These are phyloP conservation scores for Athalia rosae DNA, from an alignment of 2,888 invertebrate species.

Conservation along the genomic window DNA sequence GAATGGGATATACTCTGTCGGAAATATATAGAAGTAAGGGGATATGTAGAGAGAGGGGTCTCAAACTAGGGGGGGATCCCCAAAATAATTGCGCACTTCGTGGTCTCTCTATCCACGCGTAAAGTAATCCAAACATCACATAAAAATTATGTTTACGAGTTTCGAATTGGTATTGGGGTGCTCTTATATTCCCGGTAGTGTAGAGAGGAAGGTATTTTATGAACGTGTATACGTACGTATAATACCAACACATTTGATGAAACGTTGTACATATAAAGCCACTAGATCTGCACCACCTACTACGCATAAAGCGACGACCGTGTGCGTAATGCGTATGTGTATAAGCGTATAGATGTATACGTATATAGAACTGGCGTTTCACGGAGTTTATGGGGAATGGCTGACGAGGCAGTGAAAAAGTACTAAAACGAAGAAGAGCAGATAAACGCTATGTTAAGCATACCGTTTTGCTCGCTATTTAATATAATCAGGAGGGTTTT, in stretches of 20 bases:
- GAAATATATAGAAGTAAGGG: conserved; percentile 12
- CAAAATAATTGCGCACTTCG: conserved; percentile 71
- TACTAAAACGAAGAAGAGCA: conserved; percentile 72
- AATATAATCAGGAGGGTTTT: conserved; percentile 70
- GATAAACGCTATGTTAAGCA: conserved; percentile 73
- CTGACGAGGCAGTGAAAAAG: conserved; percentile 74
- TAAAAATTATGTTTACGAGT: conserved; percentile 73
- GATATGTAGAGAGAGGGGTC: conserved; percentile 28
- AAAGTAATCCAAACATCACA: conserved; percentile 71
- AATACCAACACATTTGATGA: conserved; percentile 1
- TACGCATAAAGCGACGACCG: neutral
- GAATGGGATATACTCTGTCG: neutral
- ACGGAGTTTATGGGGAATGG: conserved; percentile 71
- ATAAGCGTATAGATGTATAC: neutral
- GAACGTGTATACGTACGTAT: neutral
- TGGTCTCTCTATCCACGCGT: conserved; percentile 69
- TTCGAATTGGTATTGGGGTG: conserved; percentile 62
- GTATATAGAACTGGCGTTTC: conserved; percentile 16
- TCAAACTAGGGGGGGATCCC: conserved; percentile 47
- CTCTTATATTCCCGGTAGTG: conserved; percentile 39
- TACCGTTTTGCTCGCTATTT: conserved; percentile 72
- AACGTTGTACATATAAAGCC: neutral
- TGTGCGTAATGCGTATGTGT: neutral
- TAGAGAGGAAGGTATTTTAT: neutral
- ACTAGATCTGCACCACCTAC: neutral